Conservation (phyloP, 2,888 invertebrate genomes). For the Taphrorychus bicolor region DNA sequence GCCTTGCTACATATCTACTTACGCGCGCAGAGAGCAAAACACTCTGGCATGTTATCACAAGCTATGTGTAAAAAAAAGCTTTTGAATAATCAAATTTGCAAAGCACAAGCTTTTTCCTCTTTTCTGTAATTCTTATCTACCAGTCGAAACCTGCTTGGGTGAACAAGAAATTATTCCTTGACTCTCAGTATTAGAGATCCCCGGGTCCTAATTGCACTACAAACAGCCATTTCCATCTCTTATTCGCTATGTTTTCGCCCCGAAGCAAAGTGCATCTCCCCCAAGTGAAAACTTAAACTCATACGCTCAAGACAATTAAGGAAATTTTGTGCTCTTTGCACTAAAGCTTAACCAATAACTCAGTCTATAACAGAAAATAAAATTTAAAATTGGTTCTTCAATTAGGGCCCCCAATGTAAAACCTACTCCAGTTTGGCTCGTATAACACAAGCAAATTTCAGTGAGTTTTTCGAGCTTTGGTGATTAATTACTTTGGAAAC, state of each 20-base stretch:
- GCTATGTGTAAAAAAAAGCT: too few species aligned
- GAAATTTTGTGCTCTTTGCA: background rate
- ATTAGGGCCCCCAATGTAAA: too few species aligned
- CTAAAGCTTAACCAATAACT: background rate
- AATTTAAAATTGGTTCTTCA: too few species aligned
- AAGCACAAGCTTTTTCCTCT: too few species aligned
- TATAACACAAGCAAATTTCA: background rate
- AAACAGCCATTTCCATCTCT: background rate
- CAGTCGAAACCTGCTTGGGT: too few species aligned
- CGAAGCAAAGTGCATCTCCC: background rate
- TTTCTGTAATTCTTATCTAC: too few species aligned
- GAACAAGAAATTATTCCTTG: too few species aligned
- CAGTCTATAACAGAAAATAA: background rate
- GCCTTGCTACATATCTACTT: too few species aligned
- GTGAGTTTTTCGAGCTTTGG: background rate
- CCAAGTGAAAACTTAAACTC: background rate
- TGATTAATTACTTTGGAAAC: background rate
- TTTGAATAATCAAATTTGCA: too few species aligned
- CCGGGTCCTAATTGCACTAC: background rate
- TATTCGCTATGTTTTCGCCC: background rate
- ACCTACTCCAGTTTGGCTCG: too few species aligned
- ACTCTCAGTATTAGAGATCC: background rate
- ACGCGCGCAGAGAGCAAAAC: too few species aligned
- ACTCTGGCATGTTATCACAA: too few species aligned
- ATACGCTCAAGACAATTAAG: background rate